phyloP scores from a whole-genome alignment of 2,113 vertebrate genomes.

The Crotalus tigris region DNA sequence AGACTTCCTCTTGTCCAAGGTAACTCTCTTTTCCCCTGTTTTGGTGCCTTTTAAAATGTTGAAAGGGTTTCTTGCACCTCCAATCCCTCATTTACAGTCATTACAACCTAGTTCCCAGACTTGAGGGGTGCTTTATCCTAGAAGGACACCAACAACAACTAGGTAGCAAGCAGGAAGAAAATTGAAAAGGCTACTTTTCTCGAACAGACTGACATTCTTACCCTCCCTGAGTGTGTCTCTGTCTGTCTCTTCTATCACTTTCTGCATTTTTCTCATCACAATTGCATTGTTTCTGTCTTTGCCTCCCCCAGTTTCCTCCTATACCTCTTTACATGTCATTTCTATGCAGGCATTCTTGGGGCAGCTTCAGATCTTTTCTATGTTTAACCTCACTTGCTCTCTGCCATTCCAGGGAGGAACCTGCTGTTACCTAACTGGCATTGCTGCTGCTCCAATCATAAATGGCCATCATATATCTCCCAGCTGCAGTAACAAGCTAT shows the following conservation, averaged over 20 bases:
- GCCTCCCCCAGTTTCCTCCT: conserved; percentile 31
- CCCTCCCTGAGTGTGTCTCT: conserved; percentile 59
- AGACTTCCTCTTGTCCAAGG: conserved; percentile 77
- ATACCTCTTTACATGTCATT: conserved; percentile 53
- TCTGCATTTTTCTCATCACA: conserved; percentile 49
- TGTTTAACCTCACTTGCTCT: conserved; percentile 42
- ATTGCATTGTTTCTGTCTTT: conserved; percentile 57
- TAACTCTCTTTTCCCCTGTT: conserved; percentile 65
- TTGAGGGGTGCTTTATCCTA: conserved; percentile 63
- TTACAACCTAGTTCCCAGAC: conserved; percentile 71
- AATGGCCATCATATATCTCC: background rate
- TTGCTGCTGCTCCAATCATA: background rate
- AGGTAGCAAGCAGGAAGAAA: conserved; percentile 58
- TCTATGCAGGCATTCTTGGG: conserved; percentile 42
- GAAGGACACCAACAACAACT: conserved; percentile 52
- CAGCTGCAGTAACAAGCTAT: conserved; percentile 12
- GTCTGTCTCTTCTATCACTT: conserved; percentile 55
- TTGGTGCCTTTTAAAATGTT: conserved; percentile 68
- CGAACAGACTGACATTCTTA: conserved; percentile 60
- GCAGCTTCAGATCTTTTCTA: conserved; percentile 46
- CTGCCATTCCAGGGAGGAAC: conserved; percentile 16
- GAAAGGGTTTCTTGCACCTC: conserved; percentile 70
- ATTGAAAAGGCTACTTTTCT: conserved; percentile 42
- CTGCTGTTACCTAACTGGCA: conserved; percentile 4
- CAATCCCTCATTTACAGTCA: conserved; percentile 71